phyloP scores from a whole-genome alignment of 2,888 invertebrate genomes.

The Neria commutata region DNA sequence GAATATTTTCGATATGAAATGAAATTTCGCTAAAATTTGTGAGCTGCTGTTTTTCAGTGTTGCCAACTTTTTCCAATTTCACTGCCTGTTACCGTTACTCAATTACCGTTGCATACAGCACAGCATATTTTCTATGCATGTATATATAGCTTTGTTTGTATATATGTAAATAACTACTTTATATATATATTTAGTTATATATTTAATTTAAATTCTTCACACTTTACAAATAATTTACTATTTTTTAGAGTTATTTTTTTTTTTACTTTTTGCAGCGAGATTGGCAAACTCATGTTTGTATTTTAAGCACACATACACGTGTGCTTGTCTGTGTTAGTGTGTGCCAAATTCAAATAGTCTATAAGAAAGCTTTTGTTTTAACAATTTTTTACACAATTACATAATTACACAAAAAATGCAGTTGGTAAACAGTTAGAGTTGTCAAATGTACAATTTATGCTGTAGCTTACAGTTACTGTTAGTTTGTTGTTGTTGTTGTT shows the following conservation, averaged over 20 bases:
- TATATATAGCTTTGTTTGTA: not conserved
- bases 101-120: not conserved
- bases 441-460: not conserved
- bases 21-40: not conserved
- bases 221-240: not conserved
- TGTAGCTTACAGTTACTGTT: not conserved
- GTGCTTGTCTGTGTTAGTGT: not conserved
- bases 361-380: too few relatives aligned
- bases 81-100: not conserved
- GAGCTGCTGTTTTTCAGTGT: not conserved
- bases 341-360: too few relatives aligned
- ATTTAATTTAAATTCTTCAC: conserved; percentile 4
- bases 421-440: not conserved
- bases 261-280: not conserved
- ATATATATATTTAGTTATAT: not conserved
- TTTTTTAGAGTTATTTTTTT: not conserved
- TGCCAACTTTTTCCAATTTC: not conserved
- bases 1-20: not conserved
- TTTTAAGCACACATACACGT: not conserved
- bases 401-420: conserved; percentile 5
- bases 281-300: not conserved
- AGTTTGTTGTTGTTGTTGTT: not conserved
- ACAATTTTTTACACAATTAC: not conserved
- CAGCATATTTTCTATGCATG: not conserved
- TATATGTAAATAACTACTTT: conserved; percentile 5